Conservation (phyloP, 2,113 vertebrate species). For the Vulpes vulpes region DNA sequence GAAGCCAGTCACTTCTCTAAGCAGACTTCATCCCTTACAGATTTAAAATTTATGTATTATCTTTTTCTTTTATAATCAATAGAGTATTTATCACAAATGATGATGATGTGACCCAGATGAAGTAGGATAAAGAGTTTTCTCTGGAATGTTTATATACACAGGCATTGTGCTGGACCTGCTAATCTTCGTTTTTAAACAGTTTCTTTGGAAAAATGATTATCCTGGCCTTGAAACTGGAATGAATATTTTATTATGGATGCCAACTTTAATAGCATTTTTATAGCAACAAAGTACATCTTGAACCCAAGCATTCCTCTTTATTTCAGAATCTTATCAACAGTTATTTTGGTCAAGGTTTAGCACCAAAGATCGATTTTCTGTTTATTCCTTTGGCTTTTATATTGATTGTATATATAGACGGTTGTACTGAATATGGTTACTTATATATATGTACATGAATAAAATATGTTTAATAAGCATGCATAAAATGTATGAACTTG, state of each 20-base stretch:
- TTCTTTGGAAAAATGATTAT: conserved; percentile 66
- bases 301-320: conserved; percentile 48
- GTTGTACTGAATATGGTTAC: conserved; percentile 68
- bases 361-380: conserved; percentile 62
- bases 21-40: not conserved
- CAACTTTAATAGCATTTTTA: conserved; percentile 23
- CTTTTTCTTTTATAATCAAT: not conserved
- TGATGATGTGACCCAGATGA: not conserved
- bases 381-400: conserved; percentile 73
- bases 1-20: not conserved
- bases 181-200: not conserved
- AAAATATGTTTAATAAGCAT: conserved; percentile 84
- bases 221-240: conserved; percentile 15
- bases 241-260: not conserved
- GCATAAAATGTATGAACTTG: conserved; percentile 82
- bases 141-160: not conserved
- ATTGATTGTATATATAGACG: conserved; percentile 74
- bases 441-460: conserved; percentile 76
- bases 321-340: conserved; percentile 47
- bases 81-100: not conserved
- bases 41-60: not conserved
- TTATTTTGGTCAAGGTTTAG: conserved; percentile 62
- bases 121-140: not conserved
- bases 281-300: not conserved
- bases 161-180: not conserved